Conservation (phyloP, 1,140 invertebrate genomes). For the Metopolophium dirhodum region DNA sequence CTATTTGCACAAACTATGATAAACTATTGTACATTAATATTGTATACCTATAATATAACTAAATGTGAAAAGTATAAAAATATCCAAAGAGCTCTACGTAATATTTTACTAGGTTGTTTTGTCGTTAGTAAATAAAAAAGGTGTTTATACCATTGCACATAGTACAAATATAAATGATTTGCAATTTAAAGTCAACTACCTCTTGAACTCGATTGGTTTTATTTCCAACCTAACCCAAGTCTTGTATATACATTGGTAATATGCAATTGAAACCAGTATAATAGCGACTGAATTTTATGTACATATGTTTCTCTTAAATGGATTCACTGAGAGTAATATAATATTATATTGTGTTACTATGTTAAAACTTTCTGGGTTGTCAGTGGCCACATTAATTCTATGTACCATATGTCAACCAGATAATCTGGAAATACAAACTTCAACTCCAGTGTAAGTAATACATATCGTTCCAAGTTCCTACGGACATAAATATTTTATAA, state of each 20-base stretch:
- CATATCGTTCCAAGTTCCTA: not conserved
- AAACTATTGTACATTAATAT: not conserved
- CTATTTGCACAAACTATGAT: not conserved
- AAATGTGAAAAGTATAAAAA: no score
- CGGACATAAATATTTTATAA: not conserved
- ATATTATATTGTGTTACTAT: not conserved
- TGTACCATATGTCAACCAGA: not conserved
- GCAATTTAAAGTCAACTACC: not conserved
- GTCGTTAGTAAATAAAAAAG: not conserved
- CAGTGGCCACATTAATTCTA: constrained; percentile 5
- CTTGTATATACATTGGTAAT: not conserved
- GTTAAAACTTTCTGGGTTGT: not conserved
- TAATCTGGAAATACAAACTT: not conserved
- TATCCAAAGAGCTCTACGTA: no score
- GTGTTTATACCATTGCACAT: not conserved
- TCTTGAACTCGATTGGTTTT: not conserved
- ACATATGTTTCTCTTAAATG: not conserved
- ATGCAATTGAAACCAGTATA: not conserved
- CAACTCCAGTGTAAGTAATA: not conserved
- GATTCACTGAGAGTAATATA: not conserved
- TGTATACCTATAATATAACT: no score
- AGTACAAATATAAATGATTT: not conserved
- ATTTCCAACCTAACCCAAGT: not conserved
- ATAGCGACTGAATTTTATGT: not conserved
- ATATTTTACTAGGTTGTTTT: not conserved